Base-by-base conservation (phyloP, 2,113 vertebrate genomes). In the Pampusana beccarii region DNA sequence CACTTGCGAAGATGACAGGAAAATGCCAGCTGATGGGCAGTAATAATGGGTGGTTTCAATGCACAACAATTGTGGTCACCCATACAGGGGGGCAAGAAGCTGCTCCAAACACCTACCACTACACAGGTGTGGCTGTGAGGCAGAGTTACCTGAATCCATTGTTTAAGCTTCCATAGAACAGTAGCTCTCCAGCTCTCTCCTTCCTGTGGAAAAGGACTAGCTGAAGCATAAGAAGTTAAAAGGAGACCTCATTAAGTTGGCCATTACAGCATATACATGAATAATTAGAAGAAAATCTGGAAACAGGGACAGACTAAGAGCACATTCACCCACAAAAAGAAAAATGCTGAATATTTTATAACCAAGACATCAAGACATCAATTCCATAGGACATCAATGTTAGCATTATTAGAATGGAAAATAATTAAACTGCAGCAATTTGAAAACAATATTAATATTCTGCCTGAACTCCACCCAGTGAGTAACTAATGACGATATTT, bases 11-110 rank as follows among this genome's bases (percentile, higher is more conserved):
- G 42, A 80, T 38, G 26, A 74, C 4, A 82, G 46, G 67, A 73
- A 86, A 56, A 36, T 7, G 2, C 17, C 33, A 28, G 8, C 24
- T 84, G 42, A 34, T 17, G 58, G n/a, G 36, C 9, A 80, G 46
- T 40, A 44, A 48, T 7, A 24, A 53, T 17, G 20, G 8, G 19
- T 58, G 12, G 16, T 77, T 86, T 73, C 44, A 62, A 44, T 7
- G 36, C 4, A 6, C 19, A 48, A 3, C 12, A 23, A 15, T 0
- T 57, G 29, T 12, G 25, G 25, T 66, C 42, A 62, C 46, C 44
- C 3, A 15, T 1, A 11, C 0, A 0, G 0, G 14, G 29, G 24
- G 7, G n/a, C 44, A 54, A 80, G 86, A 46, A 6, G 26, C 69
- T 88, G 69, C 29, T 62, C 15, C 21, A 26, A 20, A 3, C 10